Evolutionary conservation across 2,113 vertebrate genomes (phyloP), one percentile per base, ranked within the genome.

Genomic region (Antechinus stuartii): DNA sequence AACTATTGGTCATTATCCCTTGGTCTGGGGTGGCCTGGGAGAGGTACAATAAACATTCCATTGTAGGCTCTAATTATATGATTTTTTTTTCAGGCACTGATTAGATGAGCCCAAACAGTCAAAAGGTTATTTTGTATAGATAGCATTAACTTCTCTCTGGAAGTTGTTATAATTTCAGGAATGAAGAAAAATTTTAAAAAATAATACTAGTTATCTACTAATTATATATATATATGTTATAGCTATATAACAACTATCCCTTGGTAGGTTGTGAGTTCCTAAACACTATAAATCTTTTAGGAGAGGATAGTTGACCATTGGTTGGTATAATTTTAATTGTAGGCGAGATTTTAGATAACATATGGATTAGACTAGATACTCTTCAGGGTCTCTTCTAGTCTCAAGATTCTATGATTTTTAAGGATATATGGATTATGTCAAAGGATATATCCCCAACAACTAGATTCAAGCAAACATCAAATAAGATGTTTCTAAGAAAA

Each of bases 401-500:
- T n/a, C 68, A 42, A 84, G 68, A 42, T 84, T 42, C 16, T 42
- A 84, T 42, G 19, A 42, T 84, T 84, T 84, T 23, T 84, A 84
- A 42, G 6, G 7, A 1, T 84, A 23, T 22, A 8, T 84, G 6
- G 2, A 42, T 84, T 84, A n/a, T 84, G 35, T 16, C 52, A 95
- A 94, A 84, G 42, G 35, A 95, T 91, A 25, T 23, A 26, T 89
- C 95, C 92, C 89, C 89, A 22, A 95, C 1, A 42, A 84, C 68
- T n/a, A 92, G 68, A 97, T 93, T 92, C 57, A 92, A 94, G 95
- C 93, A 89, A 54, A 54, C 94, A 92, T 52, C 46, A 55, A 93
- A 26, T 89, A 93, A 92, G 93, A 92, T 57, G 55, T 92, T 97
- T 95, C 95, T 96, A 93, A 93, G 90, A 68, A 96, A 93, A 95